A percentile compares a stretch with the other conserved stretches of the same genome.
Conservation (phyloP, 2,797 vertebrate genomes). For the Coccyzus lansbergi region DNA sequence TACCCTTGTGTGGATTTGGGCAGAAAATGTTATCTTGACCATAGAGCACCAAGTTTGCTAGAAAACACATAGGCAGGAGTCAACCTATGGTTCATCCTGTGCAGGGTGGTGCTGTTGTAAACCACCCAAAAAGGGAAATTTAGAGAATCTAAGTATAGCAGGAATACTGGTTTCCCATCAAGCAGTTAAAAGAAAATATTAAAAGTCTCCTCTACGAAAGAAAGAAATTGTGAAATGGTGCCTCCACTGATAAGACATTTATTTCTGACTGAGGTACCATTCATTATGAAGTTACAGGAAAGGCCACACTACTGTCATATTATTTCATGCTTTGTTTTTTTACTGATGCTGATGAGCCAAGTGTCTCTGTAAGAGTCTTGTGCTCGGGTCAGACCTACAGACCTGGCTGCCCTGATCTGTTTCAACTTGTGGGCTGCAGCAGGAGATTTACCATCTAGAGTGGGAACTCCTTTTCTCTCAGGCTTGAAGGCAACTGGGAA, state of each 20-base stretch:
- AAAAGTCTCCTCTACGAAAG: neutral
- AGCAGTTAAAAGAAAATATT: neutral
- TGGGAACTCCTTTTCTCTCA: neutral
- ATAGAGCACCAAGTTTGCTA: fast-evolving
- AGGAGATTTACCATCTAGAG: neutral
- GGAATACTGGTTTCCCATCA: neutral
- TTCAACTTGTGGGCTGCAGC: neutral
- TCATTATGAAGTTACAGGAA: neutral
- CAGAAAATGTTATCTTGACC: neutral
- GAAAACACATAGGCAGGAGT: neutral
- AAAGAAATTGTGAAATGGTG: neutral
- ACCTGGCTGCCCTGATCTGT: neutral
- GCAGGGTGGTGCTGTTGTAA: neutral
- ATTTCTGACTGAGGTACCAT: neutral
- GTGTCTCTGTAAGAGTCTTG: neutral
- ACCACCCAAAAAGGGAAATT: neutral
- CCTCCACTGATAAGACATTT: neutral
- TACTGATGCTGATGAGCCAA: neutral
- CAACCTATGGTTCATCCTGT: neutral
- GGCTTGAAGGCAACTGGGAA: neutral
- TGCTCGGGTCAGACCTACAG: neutral
- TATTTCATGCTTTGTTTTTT: neutral
- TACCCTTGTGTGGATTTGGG: fast-evolving
- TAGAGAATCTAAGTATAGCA: neutral
- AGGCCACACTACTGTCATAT: fast-evolving